A percentile compares a stretch with the other conserved stretches of the same genome.
Evolutionary conservation across 1,140 invertebrate species (phyloP).

Genomic region (Neodiprion virginianus): DNA sequence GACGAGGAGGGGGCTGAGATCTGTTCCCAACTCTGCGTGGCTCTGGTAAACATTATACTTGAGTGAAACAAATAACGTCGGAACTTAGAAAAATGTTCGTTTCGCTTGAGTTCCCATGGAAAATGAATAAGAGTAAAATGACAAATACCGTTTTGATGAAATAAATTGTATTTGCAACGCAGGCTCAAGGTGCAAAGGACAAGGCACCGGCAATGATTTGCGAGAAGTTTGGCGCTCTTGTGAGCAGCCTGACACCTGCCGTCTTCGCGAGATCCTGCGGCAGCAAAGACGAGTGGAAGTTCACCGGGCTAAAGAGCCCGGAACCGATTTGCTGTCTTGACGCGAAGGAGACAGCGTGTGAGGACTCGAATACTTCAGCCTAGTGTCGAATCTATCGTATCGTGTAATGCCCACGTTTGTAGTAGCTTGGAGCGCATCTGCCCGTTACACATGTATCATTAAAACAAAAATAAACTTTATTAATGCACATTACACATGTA

Average conservation of each 20-base stretch:
- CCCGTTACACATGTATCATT: too few species aligned
- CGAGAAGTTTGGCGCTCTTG: constrained; percentile 31
- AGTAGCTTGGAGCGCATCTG: too few species aligned
- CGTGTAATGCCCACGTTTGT: too few species aligned
- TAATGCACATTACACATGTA: too few species aligned
- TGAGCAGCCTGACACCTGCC: constrained; percentile 32
- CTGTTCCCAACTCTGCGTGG: constrained; percentile 35
- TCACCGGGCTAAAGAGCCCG: constrained; percentile 30
- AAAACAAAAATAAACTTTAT: too few species aligned
- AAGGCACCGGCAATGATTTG: constrained; percentile 37
- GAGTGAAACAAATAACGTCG: constrained; percentile 1
- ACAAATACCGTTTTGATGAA: not conserved
- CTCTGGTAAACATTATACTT: constrained; percentile 30
- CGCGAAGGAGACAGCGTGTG: constrained; percentile 28
- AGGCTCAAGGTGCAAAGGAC: constrained; percentile 34
- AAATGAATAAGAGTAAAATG: not conserved
- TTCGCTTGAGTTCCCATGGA: not conserved
- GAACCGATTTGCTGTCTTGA: constrained; percentile 36
- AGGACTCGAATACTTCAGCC: too few species aligned
- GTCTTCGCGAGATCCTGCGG: constrained; percentile 33
- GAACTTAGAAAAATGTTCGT: not conserved
- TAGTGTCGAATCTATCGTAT: too few species aligned
- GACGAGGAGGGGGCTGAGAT: constrained; percentile 29
- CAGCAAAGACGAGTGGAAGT: constrained; percentile 29
- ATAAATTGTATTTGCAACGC: constrained; percentile 12